Evolutionary conservation across 2,113 vertebrate genomes (phyloP).

Genomic region (Dunckerocampus dactyliophorus): DNA sequence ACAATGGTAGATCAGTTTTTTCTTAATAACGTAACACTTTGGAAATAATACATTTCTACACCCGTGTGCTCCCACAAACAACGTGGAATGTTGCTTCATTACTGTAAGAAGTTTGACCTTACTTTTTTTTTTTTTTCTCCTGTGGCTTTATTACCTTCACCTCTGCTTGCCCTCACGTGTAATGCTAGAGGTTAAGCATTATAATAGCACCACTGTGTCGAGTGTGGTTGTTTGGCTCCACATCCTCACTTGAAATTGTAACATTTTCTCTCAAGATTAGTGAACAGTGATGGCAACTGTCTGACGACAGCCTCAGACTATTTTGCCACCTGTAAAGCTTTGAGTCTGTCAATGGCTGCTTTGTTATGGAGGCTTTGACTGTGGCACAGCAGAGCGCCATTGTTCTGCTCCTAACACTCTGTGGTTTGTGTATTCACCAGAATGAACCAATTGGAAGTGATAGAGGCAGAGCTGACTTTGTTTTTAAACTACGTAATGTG

Average conservation of each 20-base stretch:
- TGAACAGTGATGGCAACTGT: background rate
- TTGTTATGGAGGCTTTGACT: constrained; percentile 35
- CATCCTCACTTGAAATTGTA: background rate
- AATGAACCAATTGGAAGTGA: constrained; percentile 41
- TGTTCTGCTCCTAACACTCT: constrained; percentile 50
- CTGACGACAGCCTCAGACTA: background rate
- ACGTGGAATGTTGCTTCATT: too few relatives aligned
- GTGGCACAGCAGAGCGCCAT: constrained; percentile 54
- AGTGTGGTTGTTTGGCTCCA: background rate
- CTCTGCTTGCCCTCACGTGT: too few relatives aligned
- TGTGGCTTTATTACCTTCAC: too few relatives aligned
- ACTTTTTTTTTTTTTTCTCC: too few relatives aligned
- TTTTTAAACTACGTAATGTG: constrained; percentile 7
- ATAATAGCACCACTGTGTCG: too few relatives aligned
- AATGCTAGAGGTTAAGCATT: too few relatives aligned
- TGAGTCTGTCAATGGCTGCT: constrained; percentile 33
- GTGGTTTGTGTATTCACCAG: constrained; percentile 37
- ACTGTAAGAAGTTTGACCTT: too few relatives aligned
- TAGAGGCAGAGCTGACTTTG: constrained; percentile 15
- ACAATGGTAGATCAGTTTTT: too few relatives aligned
- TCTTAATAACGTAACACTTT: too few relatives aligned
- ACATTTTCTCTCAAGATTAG: background rate
- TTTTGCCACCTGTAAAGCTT: constrained; percentile 10
- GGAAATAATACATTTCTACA: too few relatives aligned
- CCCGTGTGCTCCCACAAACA: too few relatives aligned